Evolutionary conservation across 92 coral and sea anemone species (phyloP), one percentile per base, ranked within the genome.

Genomic region (Isaurus tuberculatus): DNA sequence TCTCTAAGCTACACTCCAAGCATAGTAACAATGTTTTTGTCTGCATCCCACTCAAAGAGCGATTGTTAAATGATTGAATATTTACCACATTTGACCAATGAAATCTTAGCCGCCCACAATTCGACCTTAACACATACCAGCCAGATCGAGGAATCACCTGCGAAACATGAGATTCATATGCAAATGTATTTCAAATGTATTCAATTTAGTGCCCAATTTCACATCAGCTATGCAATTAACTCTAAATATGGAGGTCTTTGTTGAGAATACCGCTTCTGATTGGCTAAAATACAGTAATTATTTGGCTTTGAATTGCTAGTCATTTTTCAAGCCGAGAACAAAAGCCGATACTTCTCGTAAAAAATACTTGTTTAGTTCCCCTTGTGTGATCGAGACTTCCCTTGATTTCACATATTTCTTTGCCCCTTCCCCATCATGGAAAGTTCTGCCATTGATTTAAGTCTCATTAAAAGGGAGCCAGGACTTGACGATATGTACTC

Each of bases 381-480:
- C 51, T 82, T 53, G 90, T 81, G 46, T 57, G 32, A 44, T 34
- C 65, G 84, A 70, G 79, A 46, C 31, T 28, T 64, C 65, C 74
- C 46, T 11, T 27, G 34, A 44, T 10, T 55, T 72, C 78, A 17
- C 81, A 31, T 80, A 20, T 65, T 64, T 61, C 46, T n/a, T 82
- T 32, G 11, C 46, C 46, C 46, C 46, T 40, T 40, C 79, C 87
- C 84, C 86, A 87, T 72, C 83, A 90, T 88, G 91, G 91, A 88
- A 87, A 88, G 84, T 73, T 66, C 89, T 80, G 79, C 97, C 68
- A 78, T 93, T 85, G 98, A 93, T 91, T 84, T 93, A 69, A 93
- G 93, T 69, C 90, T 93, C 60, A 93, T 93, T 5, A 93, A 93
- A 83, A 93, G 90, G 80, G 98, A 93, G 44, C 98, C 98, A 5